Evolutionary conservation across 2,888 invertebrate species (phyloP).

Genomic region (Coelinius sp.): DNA sequence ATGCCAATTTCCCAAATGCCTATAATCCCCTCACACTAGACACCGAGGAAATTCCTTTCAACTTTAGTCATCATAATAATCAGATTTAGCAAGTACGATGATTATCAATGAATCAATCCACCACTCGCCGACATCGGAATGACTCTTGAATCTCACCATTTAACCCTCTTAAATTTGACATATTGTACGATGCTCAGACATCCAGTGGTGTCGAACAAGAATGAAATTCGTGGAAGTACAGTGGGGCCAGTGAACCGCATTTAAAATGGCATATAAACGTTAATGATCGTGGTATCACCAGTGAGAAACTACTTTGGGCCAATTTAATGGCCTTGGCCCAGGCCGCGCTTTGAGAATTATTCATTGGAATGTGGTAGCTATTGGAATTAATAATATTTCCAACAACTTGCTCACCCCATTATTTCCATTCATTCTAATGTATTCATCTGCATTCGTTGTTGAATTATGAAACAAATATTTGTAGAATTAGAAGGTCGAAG

Average conservation of each 20-base stretch:
- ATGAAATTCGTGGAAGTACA: conserved; percentile 34
- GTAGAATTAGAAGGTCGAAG: background rate
- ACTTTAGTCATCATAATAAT: background rate
- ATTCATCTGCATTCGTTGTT: background rate
- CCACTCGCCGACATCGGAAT: background rate
- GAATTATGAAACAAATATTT: background rate
- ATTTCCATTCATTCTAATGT: background rate
- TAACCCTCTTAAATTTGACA: conserved; percentile 13
- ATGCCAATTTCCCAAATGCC: conserved; percentile 4
- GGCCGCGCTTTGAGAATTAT: background rate
- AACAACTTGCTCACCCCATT: background rate
- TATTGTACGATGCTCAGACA: conserved; percentile 15
- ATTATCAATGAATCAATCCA: background rate
- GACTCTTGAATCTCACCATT: conserved; percentile 5
- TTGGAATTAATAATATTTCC: background rate
- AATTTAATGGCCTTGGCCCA: conserved; percentile 18
- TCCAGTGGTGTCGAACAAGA: conserved; percentile 30
- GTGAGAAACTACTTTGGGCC: conserved; percentile 23
- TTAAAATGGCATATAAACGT: conserved; percentile 24
- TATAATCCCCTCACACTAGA: background rate
- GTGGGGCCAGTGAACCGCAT: conserved; percentile 34
- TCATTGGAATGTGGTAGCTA: conserved; percentile 2
- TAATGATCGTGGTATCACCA: conserved; percentile 33
- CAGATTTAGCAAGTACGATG: background rate
- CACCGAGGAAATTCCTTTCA: background rate